Percentiles rank a stretch among this genome's conserved stretches.
phyloP scores from a whole-genome alignment of 2,113 vertebrate species.

The Callopanchax toddi region DNA sequence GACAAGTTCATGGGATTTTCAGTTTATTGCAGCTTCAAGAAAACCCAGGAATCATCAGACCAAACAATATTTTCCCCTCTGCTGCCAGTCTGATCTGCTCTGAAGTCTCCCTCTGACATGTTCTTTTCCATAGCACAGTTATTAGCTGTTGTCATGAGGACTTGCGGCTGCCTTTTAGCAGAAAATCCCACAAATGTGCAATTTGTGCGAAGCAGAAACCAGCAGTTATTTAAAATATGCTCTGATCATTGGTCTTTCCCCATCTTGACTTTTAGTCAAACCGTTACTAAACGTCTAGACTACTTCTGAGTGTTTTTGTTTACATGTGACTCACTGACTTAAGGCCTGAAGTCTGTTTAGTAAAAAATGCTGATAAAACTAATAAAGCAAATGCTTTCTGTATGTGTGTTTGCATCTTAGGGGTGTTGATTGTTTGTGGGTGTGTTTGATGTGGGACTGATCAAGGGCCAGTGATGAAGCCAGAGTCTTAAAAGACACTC shows the following conservation, averaged over 20 bases:
- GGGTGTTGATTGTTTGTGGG: slow-evolving; percentile 60
- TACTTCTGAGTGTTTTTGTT: slow-evolving; percentile 37
- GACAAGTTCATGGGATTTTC: no score
- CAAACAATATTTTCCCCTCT: slow-evolving; percentile 46
- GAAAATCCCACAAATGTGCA: slow-evolving; percentile 28
- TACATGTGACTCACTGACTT: slow-evolving; percentile 63
- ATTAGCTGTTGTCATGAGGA: slow-evolving; percentile 45
- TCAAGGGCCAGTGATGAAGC: slow-evolving; percentile 61
- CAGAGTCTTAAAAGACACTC: slow-evolving; percentile 58
- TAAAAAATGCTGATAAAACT: slow-evolving; percentile 52
- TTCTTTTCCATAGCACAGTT: slow-evolving; percentile 15
- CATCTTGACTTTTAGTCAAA: slow-evolving; percentile 42
- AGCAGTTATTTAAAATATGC: slow-evolving; percentile 28
- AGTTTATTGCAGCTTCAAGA: neutral
- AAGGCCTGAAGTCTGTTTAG: slow-evolving; percentile 34
- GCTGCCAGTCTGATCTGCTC: slow-evolving; percentile 28
- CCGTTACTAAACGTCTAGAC: slow-evolving; percentile 41
- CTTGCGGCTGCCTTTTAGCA: slow-evolving; percentile 37
- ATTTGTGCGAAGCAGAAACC: slow-evolving; percentile 22
- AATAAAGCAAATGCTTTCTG: slow-evolving; percentile 52
- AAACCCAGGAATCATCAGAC: neutral
- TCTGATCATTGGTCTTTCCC: slow-evolving; percentile 39
- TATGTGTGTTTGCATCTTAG: slow-evolving; percentile 38
- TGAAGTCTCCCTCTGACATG: slow-evolving; percentile 30
- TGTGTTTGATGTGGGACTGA: slow-evolving; percentile 76